Conservation (phyloP, 2,113 vertebrate species). For the Gobiocypris rarus region DNA sequence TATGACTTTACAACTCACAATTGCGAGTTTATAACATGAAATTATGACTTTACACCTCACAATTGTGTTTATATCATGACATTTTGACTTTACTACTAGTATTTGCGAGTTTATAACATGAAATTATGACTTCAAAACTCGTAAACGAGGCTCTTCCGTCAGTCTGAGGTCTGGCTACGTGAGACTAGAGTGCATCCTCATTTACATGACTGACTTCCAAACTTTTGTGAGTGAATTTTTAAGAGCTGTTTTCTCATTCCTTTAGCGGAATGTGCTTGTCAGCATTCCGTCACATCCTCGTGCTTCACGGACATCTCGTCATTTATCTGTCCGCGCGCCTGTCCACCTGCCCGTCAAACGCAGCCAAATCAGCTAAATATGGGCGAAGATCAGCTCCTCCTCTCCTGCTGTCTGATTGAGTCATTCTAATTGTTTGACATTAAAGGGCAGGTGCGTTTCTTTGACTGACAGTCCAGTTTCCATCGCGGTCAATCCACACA, state of each 20-base stretch:
- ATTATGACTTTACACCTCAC: too few species aligned
- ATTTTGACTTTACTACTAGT: too few species aligned
- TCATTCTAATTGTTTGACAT: constrained; percentile 54
- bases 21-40: too few species aligned
- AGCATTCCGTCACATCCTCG: constrained; percentile 68
- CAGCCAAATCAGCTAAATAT: constrained; percentile 56
- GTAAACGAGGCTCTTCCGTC: too few species aligned
- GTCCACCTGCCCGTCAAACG: constrained; percentile 68
- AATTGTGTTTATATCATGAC: too few species aligned
- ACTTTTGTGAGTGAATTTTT: constrained; percentile 8
- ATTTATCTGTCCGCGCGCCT: constrained; percentile 72
- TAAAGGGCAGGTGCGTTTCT: constrained; percentile 41
- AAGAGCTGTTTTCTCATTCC: constrained; percentile 33
- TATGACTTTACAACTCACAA: too few species aligned
- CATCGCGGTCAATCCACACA: neutral
- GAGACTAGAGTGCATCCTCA: neutral
- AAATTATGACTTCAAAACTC: too few species aligned
- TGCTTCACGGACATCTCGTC: constrained; percentile 65
- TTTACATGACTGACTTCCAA: neutral
- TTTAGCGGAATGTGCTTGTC: constrained; percentile 58
- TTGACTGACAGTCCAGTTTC: constrained; percentile 1
- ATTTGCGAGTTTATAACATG: too few species aligned
- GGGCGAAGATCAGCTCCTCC: constrained; percentile 58
- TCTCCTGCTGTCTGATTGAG: constrained; percentile 59
- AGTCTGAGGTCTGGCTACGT: too few species aligned